Base-by-base conservation (phyloP, 2,797 vertebrate species). In the Girardinus metallicus region DNA sequence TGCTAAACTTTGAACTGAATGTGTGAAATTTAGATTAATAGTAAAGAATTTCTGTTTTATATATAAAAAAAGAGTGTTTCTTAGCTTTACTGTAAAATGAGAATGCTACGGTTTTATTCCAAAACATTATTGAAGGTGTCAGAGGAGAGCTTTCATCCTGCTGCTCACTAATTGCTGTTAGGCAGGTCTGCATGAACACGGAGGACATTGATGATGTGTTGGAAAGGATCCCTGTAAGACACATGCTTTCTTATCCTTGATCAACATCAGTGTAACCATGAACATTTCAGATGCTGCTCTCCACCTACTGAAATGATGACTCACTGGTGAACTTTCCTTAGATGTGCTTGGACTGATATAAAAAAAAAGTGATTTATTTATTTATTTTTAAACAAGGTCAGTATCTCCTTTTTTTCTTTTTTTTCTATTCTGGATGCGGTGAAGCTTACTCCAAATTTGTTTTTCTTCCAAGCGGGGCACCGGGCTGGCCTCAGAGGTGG, bases 371-470 rank as follows among this genome's bases (percentile, higher is more conserved):
- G 36, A 13, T 23, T 21, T 21, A 7, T 76, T n/a, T 51, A n/a
- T 73, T 43, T 21, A 62, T 88, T 79, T 83, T 43, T 76, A 83
- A 88, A 87, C 82, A 88, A 87, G 87, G 85, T 89, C 86, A 87
- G 81, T 53, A 70, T 79, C 79, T 77, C 29, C 70, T 39, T 73
- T 86, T 82, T 18, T 8, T 9, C 5, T 62, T 29, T 41, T 23
- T 44, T n/a, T 9, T 2, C 39, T 44, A 46, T 71, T 71, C n/a
- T 79, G 77, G 70, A 85, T 82, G 82, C 79, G 87, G 89, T 87
- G 71, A 90, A 81, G 57, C 79, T 76, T 78, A 89, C 80, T 86
- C 80, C 83, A 79, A 87, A 87, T 89, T 89, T 78, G 83, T 87
- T 91, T 90, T 87, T 78, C 64, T 55, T 81, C 60, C 68, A 23